phyloP scores from a whole-genome alignment of 1,140 invertebrate species.

The Zaprionus kolodkinae region DNA sequence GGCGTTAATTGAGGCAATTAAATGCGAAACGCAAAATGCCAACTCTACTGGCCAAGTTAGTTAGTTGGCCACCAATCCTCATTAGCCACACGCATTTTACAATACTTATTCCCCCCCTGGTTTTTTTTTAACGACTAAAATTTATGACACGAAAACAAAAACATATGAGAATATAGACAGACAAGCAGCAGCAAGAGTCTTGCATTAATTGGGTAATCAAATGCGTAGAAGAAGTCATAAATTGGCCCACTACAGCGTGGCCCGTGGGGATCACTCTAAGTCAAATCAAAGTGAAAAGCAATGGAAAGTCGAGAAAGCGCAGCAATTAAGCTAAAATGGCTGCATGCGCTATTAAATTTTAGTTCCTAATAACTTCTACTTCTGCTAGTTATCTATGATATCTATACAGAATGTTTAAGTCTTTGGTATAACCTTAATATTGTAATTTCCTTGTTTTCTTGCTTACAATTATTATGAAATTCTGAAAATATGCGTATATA shows the following conservation, averaged over 20 bases:
- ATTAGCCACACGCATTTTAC: conserved; percentile 71
- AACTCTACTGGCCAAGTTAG: conserved; percentile 13
- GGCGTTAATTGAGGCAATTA: conserved; percentile 77
- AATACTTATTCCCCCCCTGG: background rate
- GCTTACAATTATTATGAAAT: no score
- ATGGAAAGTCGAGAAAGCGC: conserved; percentile 7
- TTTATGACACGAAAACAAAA: conserved; percentile 59
- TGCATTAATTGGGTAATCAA: conserved; percentile 74
- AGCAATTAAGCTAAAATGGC: conserved; percentile 32
- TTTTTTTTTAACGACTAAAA: conserved; percentile 20
- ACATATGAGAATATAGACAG: conserved; percentile 48
- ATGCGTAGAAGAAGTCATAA: conserved; percentile 45
- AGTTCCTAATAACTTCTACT: background rate
- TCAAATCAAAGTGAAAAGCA: conserved; percentile 32
- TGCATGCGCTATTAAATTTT: conserved; percentile 15
- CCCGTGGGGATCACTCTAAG: conserved; percentile 50
- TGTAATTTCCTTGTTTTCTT: background rate
- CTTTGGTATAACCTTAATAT: background rate
- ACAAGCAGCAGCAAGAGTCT: conserved; percentile 22
- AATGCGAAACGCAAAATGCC: conserved; percentile 48
- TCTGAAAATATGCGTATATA: no score
- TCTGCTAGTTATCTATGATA: background rate
- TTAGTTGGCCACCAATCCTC: conserved; percentile 22
- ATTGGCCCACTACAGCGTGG: conserved; percentile 27
- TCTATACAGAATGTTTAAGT: background rate